phyloP scores from a whole-genome alignment of 2,888 invertebrate species.

The Dioctria linearis region DNA sequence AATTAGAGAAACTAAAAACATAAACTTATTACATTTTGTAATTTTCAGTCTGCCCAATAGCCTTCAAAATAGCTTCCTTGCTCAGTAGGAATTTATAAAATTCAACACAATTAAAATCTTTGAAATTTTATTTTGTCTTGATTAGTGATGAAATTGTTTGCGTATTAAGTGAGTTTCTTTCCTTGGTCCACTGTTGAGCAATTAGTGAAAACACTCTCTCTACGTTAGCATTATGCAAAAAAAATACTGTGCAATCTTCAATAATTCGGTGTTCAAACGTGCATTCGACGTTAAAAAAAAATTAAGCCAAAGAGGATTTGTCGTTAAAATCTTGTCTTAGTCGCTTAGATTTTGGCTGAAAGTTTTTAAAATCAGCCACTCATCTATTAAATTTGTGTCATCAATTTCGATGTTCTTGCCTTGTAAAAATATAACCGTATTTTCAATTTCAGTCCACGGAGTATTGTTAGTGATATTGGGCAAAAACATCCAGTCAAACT shows the following conservation, averaged over 20 bases:
- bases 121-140: too few relatives aligned
- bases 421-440: background rate
- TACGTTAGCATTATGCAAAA: slow-evolving; percentile 27
- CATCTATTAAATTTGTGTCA: slow-evolving; percentile 6
- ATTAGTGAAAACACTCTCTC: background rate
- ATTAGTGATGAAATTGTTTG: too few relatives aligned
- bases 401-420: background rate
- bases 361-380: slow-evolving; percentile 27
- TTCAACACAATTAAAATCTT: too few relatives aligned
- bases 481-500: slow-evolving; percentile 8
- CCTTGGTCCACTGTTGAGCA: background rate
- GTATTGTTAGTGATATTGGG: background rate
- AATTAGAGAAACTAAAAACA: too few relatives aligned
- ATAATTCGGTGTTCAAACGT: slow-evolving; percentile 5
- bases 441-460: background rate
- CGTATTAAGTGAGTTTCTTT: background rate
- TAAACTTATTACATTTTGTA: too few relatives aligned
- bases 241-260: slow-evolving; percentile 23
- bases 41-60: too few relatives aligned
- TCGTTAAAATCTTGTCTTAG: slow-evolving; percentile 1
- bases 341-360: background rate
- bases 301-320: slow-evolving; percentile 15
- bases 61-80: too few relatives aligned
- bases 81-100: too few relatives aligned
- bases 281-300: slow-evolving; percentile 27